A percentile compares a stretch with the other conserved stretches of the same genome.
Evolutionary conservation across 2,113 vertebrate genomes (phyloP).

Genomic region (Gadus macrocephalus): DNA sequence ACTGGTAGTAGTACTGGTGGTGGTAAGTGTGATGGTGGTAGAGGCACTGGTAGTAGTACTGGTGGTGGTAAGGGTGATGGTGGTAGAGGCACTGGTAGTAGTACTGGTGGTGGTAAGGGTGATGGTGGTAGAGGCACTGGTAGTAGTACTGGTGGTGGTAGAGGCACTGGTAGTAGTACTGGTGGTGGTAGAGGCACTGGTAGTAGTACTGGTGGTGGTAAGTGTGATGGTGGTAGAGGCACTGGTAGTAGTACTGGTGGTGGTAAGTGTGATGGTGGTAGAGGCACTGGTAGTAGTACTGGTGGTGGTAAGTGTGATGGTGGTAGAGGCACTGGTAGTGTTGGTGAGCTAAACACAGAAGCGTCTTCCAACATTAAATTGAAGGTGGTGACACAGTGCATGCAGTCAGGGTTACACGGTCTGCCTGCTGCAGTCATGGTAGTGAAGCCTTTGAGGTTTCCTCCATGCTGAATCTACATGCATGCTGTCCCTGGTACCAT

Average conservation of each 20-base stretch:
- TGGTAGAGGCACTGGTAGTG: not conserved
- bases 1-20: too few species aligned
- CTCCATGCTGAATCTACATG: not conserved
- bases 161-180: not conserved
- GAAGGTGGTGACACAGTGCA: slow-evolving; percentile 3
- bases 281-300: too few species aligned
- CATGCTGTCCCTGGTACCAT: too few species aligned
- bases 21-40: too few species aligned
- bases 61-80: too few species aligned
- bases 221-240: not conserved
- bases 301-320: too few species aligned
- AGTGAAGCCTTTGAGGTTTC: slow-evolving; percentile 2
- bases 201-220: not conserved
- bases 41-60: too few species aligned
- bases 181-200: not conserved
- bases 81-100: too few species aligned
- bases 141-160: too few species aligned
- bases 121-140: too few species aligned
- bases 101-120: too few species aligned
- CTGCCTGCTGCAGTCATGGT: slow-evolving; percentile 1
- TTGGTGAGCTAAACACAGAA: slow-evolving; percentile 6
- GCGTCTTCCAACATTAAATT: slow-evolving; percentile 32
- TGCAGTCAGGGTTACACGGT: not conserved
- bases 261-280: not conserved
- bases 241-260: too few species aligned